These are phyloP conservation scores for Sebastes minor DNA, from an alignment of 2,797 vertebrate species.

Conservation along the genomic window DNA sequence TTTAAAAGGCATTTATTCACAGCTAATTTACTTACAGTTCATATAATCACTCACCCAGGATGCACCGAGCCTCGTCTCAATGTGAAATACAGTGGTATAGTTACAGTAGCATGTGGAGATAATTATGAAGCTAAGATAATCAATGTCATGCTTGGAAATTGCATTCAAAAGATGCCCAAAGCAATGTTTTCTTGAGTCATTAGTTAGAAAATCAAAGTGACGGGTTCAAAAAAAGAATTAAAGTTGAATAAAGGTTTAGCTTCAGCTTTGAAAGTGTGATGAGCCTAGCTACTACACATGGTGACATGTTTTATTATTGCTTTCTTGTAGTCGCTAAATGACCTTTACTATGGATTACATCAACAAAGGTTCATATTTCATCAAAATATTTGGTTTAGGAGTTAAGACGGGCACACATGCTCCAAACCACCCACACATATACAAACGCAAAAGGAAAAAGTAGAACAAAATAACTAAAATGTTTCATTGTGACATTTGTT, in stretches of 20 bases:
- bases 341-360: slow-evolving; percentile 43
- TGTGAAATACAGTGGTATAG: slow-evolving; percentile 58
- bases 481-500: slow-evolving; percentile 51
- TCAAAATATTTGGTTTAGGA: slow-evolving; percentile 62
- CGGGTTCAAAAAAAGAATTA: slow-evolving; percentile 9
- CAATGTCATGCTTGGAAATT: slow-evolving; percentile 72
- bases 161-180: slow-evolving; percentile 65
- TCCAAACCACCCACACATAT: slow-evolving; percentile 34
- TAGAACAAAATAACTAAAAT: slow-evolving; percentile 28
- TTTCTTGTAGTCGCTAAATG: slow-evolving; percentile 45
- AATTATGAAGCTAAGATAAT: slow-evolving; percentile 77
- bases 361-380: slow-evolving; percentile 62
- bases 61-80: slow-evolving; percentile 38
- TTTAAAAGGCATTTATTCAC: slow-evolving; percentile 75
- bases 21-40: slow-evolving; percentile 79
- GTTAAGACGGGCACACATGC: slow-evolving; percentile 33
- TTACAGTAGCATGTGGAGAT: slow-evolving; percentile 79
- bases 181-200: slow-evolving; percentile 59
- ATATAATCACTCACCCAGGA: slow-evolving; percentile 60
- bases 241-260: slow-evolving; percentile 21
- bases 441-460: slow-evolving; percentile 11
- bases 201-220: slow-evolving; percentile 72
- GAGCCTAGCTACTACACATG: slow-evolving; percentile 20
- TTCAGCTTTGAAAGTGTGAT: slow-evolving; percentile 27
- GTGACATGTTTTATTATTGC: slow-evolving; percentile 58